These are phyloP conservation scores for human DNA, from an alignment of 2,113 vertebrate genomes.

Conservation along the genomic window GRCh38 chr7:2131501-2132000, in stretches of 20 bases:
- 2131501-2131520: constrained; percentile 72
- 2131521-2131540: constrained; percentile 18
- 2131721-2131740: neutral
- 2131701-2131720: neutral
- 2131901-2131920: neutral
- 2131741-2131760: neutral
- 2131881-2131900: rapidly evolving
- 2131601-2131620: constrained; percentile 60
- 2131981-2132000: rapidly evolving
- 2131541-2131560: constrained; percentile 51
- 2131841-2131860: rapidly evolving
- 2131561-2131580: neutral
- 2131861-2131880: no score
- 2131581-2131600: constrained; percentile 54
- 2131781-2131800: neutral
- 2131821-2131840: neutral
- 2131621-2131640: constrained; percentile 60
- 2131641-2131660: neutral
- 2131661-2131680: neutral
- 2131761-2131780: rapidly evolving
- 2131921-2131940: rapidly evolving
- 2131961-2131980: neutral
- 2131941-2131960: no score
- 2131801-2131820: neutral
- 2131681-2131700: neutral